Evolutionary conservation across 2,888 invertebrate species (phyloP).

Genomic region (Buathra laborator): DNA sequence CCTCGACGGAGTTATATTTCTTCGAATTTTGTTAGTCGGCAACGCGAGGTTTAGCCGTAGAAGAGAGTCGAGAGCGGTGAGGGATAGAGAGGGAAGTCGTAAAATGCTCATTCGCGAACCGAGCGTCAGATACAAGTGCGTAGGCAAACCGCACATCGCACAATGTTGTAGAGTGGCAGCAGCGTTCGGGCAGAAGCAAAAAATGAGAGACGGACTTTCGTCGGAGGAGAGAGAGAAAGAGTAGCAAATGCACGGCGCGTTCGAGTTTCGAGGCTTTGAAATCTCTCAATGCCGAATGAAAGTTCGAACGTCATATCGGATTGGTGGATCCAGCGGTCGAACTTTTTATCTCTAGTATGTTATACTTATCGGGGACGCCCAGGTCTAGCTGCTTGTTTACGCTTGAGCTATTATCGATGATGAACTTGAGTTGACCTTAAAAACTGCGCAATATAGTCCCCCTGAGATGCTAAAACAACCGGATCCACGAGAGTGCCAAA

Average conservation of each 20-base stretch:
- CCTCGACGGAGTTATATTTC: constrained; percentile 60
- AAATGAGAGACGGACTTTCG: constrained; percentile 19
- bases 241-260: neutral
- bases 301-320: constrained; percentile 65
- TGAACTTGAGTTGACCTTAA: constrained; percentile 83
- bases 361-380: constrained; percentile 75
- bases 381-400: constrained; percentile 84
- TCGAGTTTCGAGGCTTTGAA: constrained; percentile 43
- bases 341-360: constrained; percentile 69
- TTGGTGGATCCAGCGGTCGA: constrained; percentile 62
- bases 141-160: constrained; percentile 45
- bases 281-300: constrained; percentile 68
- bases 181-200: neutral
- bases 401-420: constrained; percentile 83
- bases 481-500: constrained; percentile 9
- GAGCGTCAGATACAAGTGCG: constrained; percentile 64
- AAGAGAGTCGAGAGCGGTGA: neutral
- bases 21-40: constrained; percentile 59
- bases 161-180: neutral
- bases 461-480: constrained; percentile 30
- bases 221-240: neutral
- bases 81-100: constrained; percentile 62
- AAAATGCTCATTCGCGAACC: constrained; percentile 65
- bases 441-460: constrained; percentile 79
- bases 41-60: neutral